Evolutionary conservation across 2,888 invertebrate genomes (phyloP).

Genomic region (Drosophila tripunctata): DNA sequence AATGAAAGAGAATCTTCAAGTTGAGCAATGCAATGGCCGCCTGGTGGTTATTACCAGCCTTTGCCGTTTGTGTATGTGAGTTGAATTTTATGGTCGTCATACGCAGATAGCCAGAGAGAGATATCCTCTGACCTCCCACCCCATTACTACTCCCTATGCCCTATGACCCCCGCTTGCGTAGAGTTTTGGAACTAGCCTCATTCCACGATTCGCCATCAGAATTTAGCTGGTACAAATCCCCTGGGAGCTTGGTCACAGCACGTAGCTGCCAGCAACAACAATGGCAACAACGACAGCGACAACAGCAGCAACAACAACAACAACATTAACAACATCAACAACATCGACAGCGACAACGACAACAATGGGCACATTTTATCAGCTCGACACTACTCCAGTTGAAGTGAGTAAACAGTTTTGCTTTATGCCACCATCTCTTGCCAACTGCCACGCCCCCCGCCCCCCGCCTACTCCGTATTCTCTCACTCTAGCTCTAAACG

Average conservation of each 20-base stretch:
- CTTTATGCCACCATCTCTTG: constrained; percentile 53
- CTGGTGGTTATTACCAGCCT: constrained; percentile 64
- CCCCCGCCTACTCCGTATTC: neutral
- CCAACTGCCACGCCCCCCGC: constrained; percentile 4
- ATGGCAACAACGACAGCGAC: constrained; percentile 12
- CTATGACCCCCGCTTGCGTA: neutral
- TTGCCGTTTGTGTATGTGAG: constrained; percentile 51
- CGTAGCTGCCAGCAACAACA: constrained; percentile 50
- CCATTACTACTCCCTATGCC: neutral
- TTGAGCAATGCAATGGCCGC: constrained; percentile 63
- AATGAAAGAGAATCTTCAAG: constrained; percentile 48
- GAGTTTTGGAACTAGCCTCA: neutral
- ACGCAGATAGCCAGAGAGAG: constrained; percentile 64
- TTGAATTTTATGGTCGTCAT: constrained; percentile 74
- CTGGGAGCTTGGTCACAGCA: constrained; percentile 64
- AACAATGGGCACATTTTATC: constrained; percentile 58
- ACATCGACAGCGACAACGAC: constrained; percentile 12
- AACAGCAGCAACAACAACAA: constrained; percentile 19
- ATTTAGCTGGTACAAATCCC: constrained; percentile 72
- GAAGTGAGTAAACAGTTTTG: constrained; percentile 78
- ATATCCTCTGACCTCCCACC: neutral
- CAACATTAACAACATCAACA: constrained; percentile 11
- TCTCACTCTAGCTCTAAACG: constrained; percentile 25
- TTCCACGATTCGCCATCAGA: constrained; percentile 29
- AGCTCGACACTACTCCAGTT: constrained; percentile 69